These are phyloP conservation scores for Pseudococcus jackbeardsleyi DNA, from an alignment of 2,888 invertebrate species.

Conservation along the genomic window DNA sequence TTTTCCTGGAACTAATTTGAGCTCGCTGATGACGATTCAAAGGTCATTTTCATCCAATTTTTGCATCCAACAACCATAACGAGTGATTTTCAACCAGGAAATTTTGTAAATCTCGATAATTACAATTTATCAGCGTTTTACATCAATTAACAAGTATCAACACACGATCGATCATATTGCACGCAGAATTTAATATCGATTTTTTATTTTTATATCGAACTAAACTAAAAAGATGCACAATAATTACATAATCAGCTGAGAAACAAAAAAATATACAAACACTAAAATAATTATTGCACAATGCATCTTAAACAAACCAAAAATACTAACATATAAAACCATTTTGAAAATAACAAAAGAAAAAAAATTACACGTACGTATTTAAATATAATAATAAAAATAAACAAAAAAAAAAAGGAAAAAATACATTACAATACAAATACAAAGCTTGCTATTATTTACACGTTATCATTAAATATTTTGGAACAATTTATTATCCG, in stretches of 20 bases:
- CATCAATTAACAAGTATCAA: too few relatives aligned
- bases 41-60: too few relatives aligned
- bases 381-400: slow-evolving; percentile 28
- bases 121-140: too few relatives aligned
- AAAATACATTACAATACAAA: slow-evolving; percentile 13
- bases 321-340: slow-evolving; percentile 61
- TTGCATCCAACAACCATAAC: too few relatives aligned
- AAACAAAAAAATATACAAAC: slow-evolving; percentile 56
- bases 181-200: slow-evolving; percentile 30
- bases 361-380: slow-evolving; percentile 44
- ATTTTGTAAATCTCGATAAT: too few relatives aligned
- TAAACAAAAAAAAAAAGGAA: background rate
- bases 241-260: slow-evolving; percentile 59
- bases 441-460: slow-evolving; percentile 54
- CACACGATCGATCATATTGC: background rate
- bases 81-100: too few relatives aligned
- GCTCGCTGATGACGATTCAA: too few relatives aligned
- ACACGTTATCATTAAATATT: slow-evolving; percentile 7
- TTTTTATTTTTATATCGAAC: slow-evolving; percentile 56
- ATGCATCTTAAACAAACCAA: slow-evolving; percentile 57
- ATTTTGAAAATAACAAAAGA: slow-evolving; percentile 59
- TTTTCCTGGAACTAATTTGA: too few relatives aligned
- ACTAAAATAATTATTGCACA: slow-evolving; percentile 63
- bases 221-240: slow-evolving; percentile 62
- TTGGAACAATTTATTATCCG: background rate